Percentiles rank a stretch among this genome's conserved stretches.
Evolutionary conservation across 1,140 invertebrate species (phyloP).

Genomic region (Drosophila punjabiensis): DNA sequence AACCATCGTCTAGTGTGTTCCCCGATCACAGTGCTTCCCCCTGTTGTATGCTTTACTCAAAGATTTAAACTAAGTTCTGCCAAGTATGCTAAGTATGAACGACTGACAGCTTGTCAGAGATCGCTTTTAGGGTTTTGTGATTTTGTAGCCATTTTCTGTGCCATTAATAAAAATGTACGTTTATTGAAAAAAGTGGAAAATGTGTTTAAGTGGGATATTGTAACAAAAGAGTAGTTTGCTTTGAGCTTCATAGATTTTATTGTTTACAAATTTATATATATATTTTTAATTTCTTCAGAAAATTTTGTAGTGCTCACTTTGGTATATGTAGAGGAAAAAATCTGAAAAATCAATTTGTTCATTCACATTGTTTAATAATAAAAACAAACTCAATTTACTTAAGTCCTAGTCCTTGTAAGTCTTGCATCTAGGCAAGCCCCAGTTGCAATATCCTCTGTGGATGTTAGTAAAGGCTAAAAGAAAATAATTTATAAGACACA

Average conservation of each 20-base stretch:
- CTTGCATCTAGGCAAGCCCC: not conserved
- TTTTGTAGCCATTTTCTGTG: constrained; percentile 7
- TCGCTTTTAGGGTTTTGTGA: constrained; percentile 17
- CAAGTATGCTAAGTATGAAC: constrained; percentile 56
- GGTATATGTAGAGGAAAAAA: too few species aligned
- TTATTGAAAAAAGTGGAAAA: not conserved
- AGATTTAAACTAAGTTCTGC: constrained; percentile 15
- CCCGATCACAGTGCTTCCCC: constrained; percentile 62
- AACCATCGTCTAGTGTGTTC: constrained; percentile 6
- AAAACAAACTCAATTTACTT: not conserved
- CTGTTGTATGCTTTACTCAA: constrained; percentile 57
- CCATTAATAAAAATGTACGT: constrained; percentile 28
- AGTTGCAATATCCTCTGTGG: not conserved
- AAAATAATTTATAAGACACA: not conserved
- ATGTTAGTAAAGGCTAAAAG: not conserved
- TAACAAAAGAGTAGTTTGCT: too few species aligned
- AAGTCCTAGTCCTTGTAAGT: not conserved
- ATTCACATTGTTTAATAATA: too few species aligned
- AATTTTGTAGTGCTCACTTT: not conserved
- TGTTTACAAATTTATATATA: not conserved
- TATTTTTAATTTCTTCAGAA: not conserved
- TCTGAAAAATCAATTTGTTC: too few species aligned
- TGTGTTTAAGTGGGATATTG: not conserved
- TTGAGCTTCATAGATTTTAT: not conserved
- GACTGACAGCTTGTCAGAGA: not conserved